A percentile compares a stretch with the other conserved stretches of the same genome.
Evolutionary conservation across 2,888 invertebrate species (phyloP).

Genomic region (Operophtera brumata): DNA sequence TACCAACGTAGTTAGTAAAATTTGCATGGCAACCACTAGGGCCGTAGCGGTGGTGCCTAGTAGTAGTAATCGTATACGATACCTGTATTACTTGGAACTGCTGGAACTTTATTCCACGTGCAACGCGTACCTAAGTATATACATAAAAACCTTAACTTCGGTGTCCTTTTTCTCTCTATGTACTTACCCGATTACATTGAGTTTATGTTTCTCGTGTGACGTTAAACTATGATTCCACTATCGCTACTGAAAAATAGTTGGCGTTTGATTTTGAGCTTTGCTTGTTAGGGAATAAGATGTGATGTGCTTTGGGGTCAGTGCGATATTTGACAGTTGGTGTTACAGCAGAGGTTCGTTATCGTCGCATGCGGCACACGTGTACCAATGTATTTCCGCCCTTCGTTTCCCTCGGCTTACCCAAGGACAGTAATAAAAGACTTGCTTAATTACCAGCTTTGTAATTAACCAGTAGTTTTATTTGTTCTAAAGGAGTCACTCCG

Average conservation of each 20-base stretch:
- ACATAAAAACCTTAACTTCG: slow-evolving; percentile 32
- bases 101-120: slow-evolving; percentile 64
- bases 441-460: slow-evolving; percentile 59
- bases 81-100: slow-evolving; percentile 57
- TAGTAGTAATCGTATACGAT: slow-evolving; percentile 34
- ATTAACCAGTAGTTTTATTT: slow-evolving; percentile 53
- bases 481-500: slow-evolving; percentile 29
- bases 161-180: slow-evolving; percentile 64
- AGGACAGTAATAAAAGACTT: slow-evolving; percentile 67
- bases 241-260: slow-evolving; percentile 18
- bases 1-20: slow-evolving; percentile 39
- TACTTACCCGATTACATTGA: slow-evolving; percentile 51
- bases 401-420: slow-evolving; percentile 61
- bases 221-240: slow-evolving; percentile 44
- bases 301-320: slow-evolving; percentile 19
- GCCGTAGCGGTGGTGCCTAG: slow-evolving; percentile 42
- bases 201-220: slow-evolving; percentile 53
- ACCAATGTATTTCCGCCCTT: slow-evolving; percentile 71
- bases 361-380: slow-evolving; percentile 69
- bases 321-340: slow-evolving; percentile 38
- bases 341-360: slow-evolving; percentile 53
- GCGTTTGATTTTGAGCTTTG: slow-evolving; percentile 33
- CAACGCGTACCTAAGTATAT: slow-evolving; percentile 37
- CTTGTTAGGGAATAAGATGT: slow-evolving; percentile 20
- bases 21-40: slow-evolving; percentile 33